Evolutionary conservation across 2,113 vertebrate species (phyloP).

Genomic region (Nettapus auritus): DNA sequence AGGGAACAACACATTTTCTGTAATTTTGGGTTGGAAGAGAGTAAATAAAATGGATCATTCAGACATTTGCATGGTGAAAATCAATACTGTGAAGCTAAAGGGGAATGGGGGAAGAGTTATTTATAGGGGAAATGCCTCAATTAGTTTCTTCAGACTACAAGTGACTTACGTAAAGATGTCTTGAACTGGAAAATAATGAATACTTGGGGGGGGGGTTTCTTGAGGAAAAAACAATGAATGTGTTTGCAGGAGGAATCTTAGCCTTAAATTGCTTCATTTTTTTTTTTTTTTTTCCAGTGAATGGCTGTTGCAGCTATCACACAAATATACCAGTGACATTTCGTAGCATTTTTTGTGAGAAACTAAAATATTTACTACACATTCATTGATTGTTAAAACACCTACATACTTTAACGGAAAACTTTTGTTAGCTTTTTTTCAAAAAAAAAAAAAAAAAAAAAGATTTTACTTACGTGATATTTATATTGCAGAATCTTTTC

Average conservation of each 20-base stretch:
- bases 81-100: neutral
- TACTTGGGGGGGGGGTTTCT: neutral
- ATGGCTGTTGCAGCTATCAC: neutral
- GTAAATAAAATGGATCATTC: neutral
- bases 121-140: neutral
- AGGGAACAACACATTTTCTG: neutral
- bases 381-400: neutral
- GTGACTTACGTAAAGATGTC: neutral
- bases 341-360: neutral
- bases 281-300: neutral
- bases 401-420: neutral
- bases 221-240: slow-evolving; percentile 6
- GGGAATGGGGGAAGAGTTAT: neutral
- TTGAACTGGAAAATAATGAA: neutral
- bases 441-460: neutral
- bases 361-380: neutral
- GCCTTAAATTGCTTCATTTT: neutral
- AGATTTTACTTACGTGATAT: neutral
- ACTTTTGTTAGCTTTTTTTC: neutral
- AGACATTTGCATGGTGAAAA: neutral
- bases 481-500: neutral
- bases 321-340: neutral
- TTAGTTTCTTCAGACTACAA: neutral
- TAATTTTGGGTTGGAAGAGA: neutral
- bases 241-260: slow-evolving; percentile 13